Evolutionary conservation across 2,888 invertebrate genomes (phyloP).

Genomic region (Cistogaster globosa): DNA sequence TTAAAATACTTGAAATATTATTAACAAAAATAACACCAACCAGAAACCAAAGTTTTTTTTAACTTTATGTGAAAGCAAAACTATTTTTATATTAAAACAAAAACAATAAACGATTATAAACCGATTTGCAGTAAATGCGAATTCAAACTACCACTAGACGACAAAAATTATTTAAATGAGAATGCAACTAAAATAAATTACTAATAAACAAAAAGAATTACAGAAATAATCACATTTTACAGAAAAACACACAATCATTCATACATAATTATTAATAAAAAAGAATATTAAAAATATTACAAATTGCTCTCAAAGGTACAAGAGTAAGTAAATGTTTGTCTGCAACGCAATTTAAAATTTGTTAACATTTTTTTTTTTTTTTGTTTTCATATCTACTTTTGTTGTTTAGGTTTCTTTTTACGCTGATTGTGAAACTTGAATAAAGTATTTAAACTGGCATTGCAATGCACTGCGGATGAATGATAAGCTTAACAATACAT

Average conservation of each 20-base stretch:
- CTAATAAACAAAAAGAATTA: no score
- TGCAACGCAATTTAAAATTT: constrained; percentile 60
- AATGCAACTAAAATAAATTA: no score
- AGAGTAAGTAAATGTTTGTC: constrained; percentile 35
- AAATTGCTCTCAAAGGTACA: constrained; percentile 24
- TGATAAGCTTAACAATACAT: constrained; percentile 51
- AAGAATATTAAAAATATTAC: constrained; percentile 8
- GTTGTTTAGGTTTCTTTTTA: constrained; percentile 23
- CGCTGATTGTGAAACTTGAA: constrained; percentile 61
- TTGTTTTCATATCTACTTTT: constrained; percentile 19
- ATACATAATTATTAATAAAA: constrained; percentile 22
- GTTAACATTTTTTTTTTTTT: constrained; percentile 32
- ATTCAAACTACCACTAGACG: constrained; percentile 49
- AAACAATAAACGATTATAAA: constrained; percentile 14
- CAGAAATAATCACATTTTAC: background rate
- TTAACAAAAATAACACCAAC: no score
- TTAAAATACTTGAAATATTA: no score
- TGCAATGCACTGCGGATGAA: constrained; percentile 49
- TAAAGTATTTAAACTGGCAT: constrained; percentile 44
- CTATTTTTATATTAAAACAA: background rate
- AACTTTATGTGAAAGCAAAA: background rate
- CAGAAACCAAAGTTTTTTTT: background rate
- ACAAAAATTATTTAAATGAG: constrained; percentile 46
- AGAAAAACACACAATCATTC: constrained; percentile 30
- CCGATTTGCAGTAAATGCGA: constrained; percentile 47